Percentiles rank a stretch among this genome's conserved stretches.
These are phyloP conservation scores for Spea hammondii DNA, from an alignment of 2,797 vertebrate species.

Conservation along the genomic window DNA sequence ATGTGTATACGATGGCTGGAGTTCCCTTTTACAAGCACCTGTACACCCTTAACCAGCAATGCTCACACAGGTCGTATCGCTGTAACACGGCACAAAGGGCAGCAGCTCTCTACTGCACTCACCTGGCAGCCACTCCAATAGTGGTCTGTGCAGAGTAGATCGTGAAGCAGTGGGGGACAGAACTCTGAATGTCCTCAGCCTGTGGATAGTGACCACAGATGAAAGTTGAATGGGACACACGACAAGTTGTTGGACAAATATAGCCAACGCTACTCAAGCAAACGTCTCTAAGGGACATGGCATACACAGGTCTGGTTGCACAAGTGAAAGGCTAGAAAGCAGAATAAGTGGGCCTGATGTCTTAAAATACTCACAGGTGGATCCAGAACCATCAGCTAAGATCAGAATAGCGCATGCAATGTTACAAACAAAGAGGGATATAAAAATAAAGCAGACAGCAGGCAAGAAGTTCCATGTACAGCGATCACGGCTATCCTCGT, in stretches of 20 bases:
- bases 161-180: constrained; percentile 91
- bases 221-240: background rate
- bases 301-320: background rate
- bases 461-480: no score
- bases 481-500: no score
- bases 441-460: background rate
- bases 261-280: background rate
- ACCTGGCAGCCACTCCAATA: constrained; percentile 94
- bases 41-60: no score
- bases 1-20: no score
- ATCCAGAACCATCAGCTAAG: constrained; percentile 94
- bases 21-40: no score
- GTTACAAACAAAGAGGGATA: background rate
- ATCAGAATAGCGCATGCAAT: background rate
- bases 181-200: constrained; percentile 89
- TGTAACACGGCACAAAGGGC: background rate
- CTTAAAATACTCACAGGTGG: constrained; percentile 83
- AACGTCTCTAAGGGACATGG: background rate
- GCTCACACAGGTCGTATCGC: background rate
- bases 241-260: background rate
- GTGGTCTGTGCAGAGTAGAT: constrained; percentile 92
- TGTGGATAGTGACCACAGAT: constrained; percentile 54
- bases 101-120: constrained; percentile 38
- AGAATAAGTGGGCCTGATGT: background rate
- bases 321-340: background rate